Percentiles rank a stretch among this genome's conserved stretches.
phyloP scores from a whole-genome alignment of 2,888 invertebrate species.

The Phanerotoma sp. region DNA sequence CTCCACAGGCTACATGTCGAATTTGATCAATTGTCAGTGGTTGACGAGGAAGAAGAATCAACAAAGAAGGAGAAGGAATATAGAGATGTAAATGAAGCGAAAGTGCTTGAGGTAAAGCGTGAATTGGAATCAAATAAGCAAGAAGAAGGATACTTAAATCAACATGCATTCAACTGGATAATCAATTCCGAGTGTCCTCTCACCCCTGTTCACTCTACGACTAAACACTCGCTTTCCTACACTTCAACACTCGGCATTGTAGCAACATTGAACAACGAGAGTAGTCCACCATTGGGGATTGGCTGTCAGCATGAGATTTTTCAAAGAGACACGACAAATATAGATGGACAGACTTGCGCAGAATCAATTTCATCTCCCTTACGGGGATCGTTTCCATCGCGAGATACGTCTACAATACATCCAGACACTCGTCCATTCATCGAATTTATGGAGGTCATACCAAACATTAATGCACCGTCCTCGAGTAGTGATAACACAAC shows the following conservation, averaged over 20 bases:
- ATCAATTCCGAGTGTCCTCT: conserved; percentile 22
- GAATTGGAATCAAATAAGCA: conserved; percentile 13
- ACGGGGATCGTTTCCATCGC: conserved; percentile 11
- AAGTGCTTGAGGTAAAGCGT: conserved; percentile 9
- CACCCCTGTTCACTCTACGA: conserved; percentile 12
- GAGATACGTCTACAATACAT: conserved; percentile 6
- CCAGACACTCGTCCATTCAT: conserved; percentile 9
- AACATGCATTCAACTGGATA: conserved; percentile 25
- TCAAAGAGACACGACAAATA: conserved; percentile 15
- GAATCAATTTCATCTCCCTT: conserved; percentile 13
- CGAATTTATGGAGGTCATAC: conserved; percentile 1
- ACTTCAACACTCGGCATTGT: conserved; percentile 13
- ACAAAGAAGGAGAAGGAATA: conserved; percentile 39
- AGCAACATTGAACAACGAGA: conserved; percentile 14
- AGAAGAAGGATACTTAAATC: conserved; percentile 10
- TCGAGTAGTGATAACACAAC: conserved; percentile 43
- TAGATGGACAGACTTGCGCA: conserved; percentile 18
- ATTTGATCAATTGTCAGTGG: conserved; percentile 76
- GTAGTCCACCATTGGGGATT: conserved; percentile 8
- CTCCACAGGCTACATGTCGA: conserved; percentile 49
- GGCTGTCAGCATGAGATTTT: conserved; percentile 16
- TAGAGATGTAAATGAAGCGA: conserved; percentile 22
- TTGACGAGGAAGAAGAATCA: conserved; percentile 67
- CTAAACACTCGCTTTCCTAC: conserved; percentile 16
- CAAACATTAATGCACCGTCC: conserved; percentile 20